Conservation (phyloP, 2,888 invertebrate species). For the Punctoribates punctum region DNA sequence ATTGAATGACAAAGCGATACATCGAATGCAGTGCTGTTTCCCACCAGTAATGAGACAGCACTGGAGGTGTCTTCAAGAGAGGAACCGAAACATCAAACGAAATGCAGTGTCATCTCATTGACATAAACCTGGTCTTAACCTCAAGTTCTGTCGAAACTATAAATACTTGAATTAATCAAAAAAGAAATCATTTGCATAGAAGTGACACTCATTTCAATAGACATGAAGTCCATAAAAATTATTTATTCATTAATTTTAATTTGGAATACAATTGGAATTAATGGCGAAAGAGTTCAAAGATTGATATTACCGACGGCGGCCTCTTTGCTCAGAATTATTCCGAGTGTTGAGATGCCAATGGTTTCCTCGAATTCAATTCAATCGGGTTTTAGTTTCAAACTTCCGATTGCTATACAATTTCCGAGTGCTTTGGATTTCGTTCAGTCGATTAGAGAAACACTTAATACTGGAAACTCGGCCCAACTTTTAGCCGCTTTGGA, state of each 20-base stretch:
- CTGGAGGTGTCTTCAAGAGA: not conserved
- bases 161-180: not conserved
- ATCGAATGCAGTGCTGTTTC: not conserved
- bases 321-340: constrained; percentile 19
- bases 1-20: constrained; percentile 17
- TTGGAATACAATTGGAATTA: too few species aligned
- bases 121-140: too few species aligned
- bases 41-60: constrained; percentile 26
- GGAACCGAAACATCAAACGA: not conserved
- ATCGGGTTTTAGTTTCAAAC: constrained; percentile 38
- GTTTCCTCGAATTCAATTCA: constrained; percentile 30
- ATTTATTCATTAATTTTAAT: too few species aligned
- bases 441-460: constrained; percentile 26
- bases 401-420: constrained; percentile 42
- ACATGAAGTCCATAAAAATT: too few species aligned
- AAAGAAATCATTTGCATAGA: not conserved
- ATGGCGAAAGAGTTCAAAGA: constrained; percentile 19
- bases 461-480: constrained; percentile 24
- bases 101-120: not conserved
- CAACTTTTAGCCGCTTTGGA: not conserved
- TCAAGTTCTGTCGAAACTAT: not conserved
- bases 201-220: too few species aligned
- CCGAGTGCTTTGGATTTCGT: constrained; percentile 35
- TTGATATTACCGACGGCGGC: constrained; percentile 28
- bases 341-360: constrained; percentile 37